phyloP scores from a whole-genome alignment of 2,797 vertebrate genomes.

The Synanceia verrucosa region DNA sequence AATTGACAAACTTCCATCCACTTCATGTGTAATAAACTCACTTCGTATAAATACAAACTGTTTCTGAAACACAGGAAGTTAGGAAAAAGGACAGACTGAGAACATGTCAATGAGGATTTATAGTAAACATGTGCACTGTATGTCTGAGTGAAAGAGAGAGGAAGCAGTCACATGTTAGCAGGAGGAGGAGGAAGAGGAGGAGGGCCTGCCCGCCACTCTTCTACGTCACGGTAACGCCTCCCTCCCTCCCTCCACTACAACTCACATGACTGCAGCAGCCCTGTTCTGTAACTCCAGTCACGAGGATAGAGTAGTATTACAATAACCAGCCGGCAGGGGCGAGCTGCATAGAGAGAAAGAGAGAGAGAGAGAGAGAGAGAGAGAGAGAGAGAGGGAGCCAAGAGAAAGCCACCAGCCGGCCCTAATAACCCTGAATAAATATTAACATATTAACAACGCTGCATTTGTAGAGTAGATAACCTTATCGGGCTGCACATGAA shows the following conservation, averaged over 20 bases:
- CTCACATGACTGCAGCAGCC: slow-evolving; percentile 90
- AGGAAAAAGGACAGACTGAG: not conserved
- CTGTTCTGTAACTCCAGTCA: slow-evolving; percentile 83
- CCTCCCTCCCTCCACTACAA: slow-evolving; percentile 75
- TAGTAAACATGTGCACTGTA: not conserved
- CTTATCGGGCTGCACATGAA: slow-evolving; percentile 43
- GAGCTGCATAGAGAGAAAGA: slow-evolving; percentile 31
- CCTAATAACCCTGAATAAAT: slow-evolving; percentile 67
- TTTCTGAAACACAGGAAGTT: not conserved
- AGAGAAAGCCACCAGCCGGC: not conserved
- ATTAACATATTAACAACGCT: slow-evolving; percentile 62
- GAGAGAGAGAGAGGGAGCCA: slow-evolving; percentile 6
- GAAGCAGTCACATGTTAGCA: slow-evolving; percentile 64
- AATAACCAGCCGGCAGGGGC: slow-evolving; percentile 69
- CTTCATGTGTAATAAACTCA: not conserved
- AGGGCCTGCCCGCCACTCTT: slow-evolving; percentile 25
- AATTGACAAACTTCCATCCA: not conserved
- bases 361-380: slow-evolving; percentile 12
- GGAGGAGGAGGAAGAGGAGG: slow-evolving; percentile 26
- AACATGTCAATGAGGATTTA: not conserved
- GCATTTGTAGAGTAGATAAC: slow-evolving; percentile 53
- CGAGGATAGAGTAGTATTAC: slow-evolving; percentile 86
- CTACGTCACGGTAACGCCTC: slow-evolving; percentile 65
- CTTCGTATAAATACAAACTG: not conserved
- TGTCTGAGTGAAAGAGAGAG: not conserved